phyloP scores from a whole-genome alignment of 2,888 invertebrate genomes.

The Argyresthia albistria region DNA sequence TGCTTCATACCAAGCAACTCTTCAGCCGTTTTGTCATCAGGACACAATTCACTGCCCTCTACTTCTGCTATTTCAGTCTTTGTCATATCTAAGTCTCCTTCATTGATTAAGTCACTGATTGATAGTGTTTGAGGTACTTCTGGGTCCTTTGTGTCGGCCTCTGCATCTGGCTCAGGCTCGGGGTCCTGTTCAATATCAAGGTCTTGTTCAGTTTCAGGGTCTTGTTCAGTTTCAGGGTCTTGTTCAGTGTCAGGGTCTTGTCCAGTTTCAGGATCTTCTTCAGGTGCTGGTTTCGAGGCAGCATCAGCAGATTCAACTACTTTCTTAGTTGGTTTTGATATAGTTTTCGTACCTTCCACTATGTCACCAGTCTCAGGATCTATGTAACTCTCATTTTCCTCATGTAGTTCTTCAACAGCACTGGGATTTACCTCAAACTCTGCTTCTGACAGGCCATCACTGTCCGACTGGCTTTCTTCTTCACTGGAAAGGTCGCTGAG shows the following conservation, averaged over 20 bases:
- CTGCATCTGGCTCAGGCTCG: not conserved
- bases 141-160: not conserved
- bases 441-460: conserved; percentile 64
- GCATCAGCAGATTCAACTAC: not conserved
- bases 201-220: conserved; percentile 7
- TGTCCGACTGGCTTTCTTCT: conserved; percentile 53
- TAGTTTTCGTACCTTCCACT: conserved; percentile 32
- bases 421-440: conserved; percentile 62
- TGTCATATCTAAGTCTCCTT: conserved; percentile 53
- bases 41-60: conserved; percentile 54
- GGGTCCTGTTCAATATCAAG: conserved; percentile 7
- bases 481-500: conserved; percentile 64
- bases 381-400: conserved; percentile 63
- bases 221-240: conserved; percentile 4
- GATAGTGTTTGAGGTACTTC: conserved; percentile 55
- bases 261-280: conserved; percentile 4
- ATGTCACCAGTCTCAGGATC: conserved; percentile 67
- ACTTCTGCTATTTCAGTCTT: conserved; percentile 60
- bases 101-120: conserved; percentile 63
- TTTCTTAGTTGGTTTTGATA: not conserved
- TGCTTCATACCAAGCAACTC: conserved; percentile 52
- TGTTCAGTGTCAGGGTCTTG: conserved; percentile 5
- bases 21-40: conserved; percentile 52
- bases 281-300: not conserved
- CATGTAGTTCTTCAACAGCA: conserved; percentile 57